Conservation (phyloP, 35 echinoderm and acorn worm species). For the Holothuria glaberrima region DNA sequence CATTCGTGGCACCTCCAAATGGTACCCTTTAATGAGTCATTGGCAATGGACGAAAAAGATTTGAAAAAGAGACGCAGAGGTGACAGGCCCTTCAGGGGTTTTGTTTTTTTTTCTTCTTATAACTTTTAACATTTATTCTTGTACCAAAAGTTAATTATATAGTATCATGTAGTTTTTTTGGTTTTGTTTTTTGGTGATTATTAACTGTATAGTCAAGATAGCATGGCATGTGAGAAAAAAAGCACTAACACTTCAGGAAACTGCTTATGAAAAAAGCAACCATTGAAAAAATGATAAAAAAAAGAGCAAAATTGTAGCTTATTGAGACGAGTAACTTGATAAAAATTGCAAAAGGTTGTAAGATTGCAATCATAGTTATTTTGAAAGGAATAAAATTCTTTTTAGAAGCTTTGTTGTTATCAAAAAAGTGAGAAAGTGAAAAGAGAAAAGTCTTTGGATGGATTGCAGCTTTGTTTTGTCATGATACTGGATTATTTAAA, state of each 20-base stretch:
- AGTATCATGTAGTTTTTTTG: conserved; percentile 40
- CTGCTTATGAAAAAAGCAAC: neutral
- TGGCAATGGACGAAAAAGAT: neutral
- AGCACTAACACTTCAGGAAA: conserved; percentile 20
- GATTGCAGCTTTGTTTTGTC: too few species aligned
- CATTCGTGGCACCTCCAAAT: conserved; percentile 88
- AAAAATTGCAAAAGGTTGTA: conserved; percentile 33
- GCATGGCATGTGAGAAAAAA: too few species aligned
- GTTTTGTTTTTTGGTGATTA: conserved; percentile 9
- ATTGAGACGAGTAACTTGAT: conserved; percentile 3
- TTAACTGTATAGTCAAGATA: neutral
- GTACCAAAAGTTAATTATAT: conserved; percentile 21
- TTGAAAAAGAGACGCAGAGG: neutral
- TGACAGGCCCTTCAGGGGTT: neutral
- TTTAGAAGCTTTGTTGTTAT: too few species aligned
- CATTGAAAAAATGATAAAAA: neutral
- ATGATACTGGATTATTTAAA: too few species aligned
- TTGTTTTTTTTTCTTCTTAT: conserved; percentile 18
- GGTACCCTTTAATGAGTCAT: conserved; percentile 69
- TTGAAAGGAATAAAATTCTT: too few species aligned
- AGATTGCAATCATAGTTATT: conserved; percentile 8
- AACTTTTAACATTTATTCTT: conserved; percentile 47
- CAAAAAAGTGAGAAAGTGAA: too few species aligned
- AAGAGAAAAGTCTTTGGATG: too few species aligned
- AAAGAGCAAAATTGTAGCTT: conserved; percentile 5